Conservation (phyloP, 2,113 vertebrate genomes). For the Seriola dumerili region DNA sequence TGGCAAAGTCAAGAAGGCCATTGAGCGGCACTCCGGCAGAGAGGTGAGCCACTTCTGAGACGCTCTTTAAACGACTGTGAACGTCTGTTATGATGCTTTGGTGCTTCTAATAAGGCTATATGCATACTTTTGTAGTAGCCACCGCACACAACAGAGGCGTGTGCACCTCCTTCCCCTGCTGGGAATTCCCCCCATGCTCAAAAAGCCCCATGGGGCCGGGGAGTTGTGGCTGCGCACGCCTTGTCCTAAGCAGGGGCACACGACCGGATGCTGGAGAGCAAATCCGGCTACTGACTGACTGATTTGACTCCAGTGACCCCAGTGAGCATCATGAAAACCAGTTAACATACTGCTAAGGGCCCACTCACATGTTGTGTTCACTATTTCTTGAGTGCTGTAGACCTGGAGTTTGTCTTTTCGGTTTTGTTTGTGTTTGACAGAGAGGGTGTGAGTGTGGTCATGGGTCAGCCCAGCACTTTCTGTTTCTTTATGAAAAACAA, state of each 20-base stretch:
- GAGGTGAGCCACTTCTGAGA: slow-evolving; percentile 88
- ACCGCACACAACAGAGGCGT: slow-evolving; percentile 34
- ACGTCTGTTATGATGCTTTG: slow-evolving; percentile 14
- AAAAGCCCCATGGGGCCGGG: slow-evolving; percentile 60
- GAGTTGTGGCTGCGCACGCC: slow-evolving; percentile 71
- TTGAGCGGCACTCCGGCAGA: slow-evolving; percentile 95
- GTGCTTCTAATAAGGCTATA: not conserved
- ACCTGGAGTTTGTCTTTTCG: not conserved
- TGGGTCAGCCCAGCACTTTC: slow-evolving; percentile 16
- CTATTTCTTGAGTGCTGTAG: not conserved
- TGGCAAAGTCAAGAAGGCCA: slow-evolving; percentile 97
- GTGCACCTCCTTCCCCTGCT: slow-evolving; percentile 34
- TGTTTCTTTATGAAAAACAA: slow-evolving; percentile 32
- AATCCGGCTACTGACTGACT: slow-evolving; percentile 69
- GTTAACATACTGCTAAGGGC: not conserved
- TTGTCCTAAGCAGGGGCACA: slow-evolving; percentile 60
- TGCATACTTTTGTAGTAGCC: not conserved
- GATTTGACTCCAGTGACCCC: slow-evolving; percentile 56
- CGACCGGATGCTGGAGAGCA: slow-evolving; percentile 74
- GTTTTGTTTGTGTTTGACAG: slow-evolving; percentile 17
- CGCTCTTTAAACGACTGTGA: slow-evolving; percentile 16
- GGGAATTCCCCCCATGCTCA: slow-evolving; percentile 70
- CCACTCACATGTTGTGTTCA: not conserved
- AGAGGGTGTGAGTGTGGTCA: not conserved
- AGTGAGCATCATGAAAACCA: slow-evolving; percentile 37